phyloP scores from a whole-genome alignment of 2,113 vertebrate genomes.

The Catagonus wagneri region DNA sequence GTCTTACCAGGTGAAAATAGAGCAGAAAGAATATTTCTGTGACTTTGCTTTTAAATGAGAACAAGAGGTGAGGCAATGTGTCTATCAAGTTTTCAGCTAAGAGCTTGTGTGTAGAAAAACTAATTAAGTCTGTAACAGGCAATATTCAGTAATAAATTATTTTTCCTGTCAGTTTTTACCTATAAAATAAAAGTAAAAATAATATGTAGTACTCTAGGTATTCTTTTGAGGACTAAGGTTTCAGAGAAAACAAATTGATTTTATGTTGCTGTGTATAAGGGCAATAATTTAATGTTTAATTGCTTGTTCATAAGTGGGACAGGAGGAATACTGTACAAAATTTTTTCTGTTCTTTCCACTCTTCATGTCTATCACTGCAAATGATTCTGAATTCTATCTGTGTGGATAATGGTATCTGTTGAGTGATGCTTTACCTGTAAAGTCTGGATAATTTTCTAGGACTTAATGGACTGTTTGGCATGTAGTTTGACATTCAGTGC shows the following conservation, averaged over 20 bases:
- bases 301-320: background rate
- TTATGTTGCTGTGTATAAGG: background rate
- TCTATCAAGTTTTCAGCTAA: background rate
- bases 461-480: slow-evolving; percentile 58
- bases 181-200: slow-evolving; percentile 9
- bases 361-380: background rate
- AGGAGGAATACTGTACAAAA: background rate
- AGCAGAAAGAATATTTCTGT: background rate
- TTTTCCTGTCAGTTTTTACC: background rate
- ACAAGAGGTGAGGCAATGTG: background rate
- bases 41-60: slow-evolving; percentile 41
- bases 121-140: background rate
- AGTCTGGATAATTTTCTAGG: slow-evolving; percentile 56
- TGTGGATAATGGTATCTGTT: background rate
- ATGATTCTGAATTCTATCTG: background rate
- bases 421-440: slow-evolving; percentile 19
- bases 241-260: background rate
- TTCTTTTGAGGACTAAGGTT: slow-evolving; percentile 37
- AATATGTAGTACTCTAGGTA: background rate
- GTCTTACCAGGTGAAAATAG: background rate
- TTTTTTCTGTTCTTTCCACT: background rate
- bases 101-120: background rate
- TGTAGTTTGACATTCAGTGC: background rate
- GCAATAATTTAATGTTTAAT: background rate
- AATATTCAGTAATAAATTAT: background rate